Evolutionary conservation across 2,888 invertebrate genomes (phyloP).

Genomic region (Caenorhabditis plicata): DNA sequence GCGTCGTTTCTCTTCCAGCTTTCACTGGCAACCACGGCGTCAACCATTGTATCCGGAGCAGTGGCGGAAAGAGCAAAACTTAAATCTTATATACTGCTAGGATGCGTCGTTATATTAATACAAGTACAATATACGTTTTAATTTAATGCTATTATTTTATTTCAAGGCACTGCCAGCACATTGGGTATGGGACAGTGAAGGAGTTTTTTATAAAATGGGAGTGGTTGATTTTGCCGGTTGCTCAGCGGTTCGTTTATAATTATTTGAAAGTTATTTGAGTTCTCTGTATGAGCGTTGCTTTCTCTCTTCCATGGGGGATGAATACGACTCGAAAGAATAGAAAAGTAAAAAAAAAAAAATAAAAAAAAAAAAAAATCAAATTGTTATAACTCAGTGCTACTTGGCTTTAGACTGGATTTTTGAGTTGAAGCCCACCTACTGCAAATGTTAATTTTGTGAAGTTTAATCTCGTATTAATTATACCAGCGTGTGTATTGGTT

Average conservation of each 20-base stretch:
- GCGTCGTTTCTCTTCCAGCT: slow-evolving; percentile 61
- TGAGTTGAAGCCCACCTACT: no score
- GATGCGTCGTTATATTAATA: slow-evolving; percentile 52
- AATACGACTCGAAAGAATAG: no score
- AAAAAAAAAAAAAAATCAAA: no score
- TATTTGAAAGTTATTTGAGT: not conserved
- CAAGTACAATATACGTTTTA: no score
- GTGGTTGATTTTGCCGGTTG: slow-evolving; percentile 66
- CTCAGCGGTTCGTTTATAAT: slow-evolving; percentile 62
- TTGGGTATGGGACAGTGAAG: slow-evolving; percentile 67
- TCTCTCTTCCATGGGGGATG: no score
- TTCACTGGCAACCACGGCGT: slow-evolving; percentile 60
- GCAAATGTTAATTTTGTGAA: no score
- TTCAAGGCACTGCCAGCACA: slow-evolving; percentile 68
- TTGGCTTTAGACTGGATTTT: no score
- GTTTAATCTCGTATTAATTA: no score
- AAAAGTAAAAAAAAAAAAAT: no score
- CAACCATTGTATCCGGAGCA: slow-evolving; percentile 64
- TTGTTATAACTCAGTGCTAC: no score
- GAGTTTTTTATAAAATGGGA: slow-evolving; percentile 59
- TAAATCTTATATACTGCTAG: slow-evolving; percentile 60
- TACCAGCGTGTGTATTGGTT: no score
- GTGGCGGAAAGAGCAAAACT: slow-evolving; percentile 63
- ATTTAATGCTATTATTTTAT: no score
- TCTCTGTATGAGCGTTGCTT: not conserved